Evolutionary conservation across 2,113 vertebrate species (phyloP).

Genomic region (Microtus oregoni): DNA sequence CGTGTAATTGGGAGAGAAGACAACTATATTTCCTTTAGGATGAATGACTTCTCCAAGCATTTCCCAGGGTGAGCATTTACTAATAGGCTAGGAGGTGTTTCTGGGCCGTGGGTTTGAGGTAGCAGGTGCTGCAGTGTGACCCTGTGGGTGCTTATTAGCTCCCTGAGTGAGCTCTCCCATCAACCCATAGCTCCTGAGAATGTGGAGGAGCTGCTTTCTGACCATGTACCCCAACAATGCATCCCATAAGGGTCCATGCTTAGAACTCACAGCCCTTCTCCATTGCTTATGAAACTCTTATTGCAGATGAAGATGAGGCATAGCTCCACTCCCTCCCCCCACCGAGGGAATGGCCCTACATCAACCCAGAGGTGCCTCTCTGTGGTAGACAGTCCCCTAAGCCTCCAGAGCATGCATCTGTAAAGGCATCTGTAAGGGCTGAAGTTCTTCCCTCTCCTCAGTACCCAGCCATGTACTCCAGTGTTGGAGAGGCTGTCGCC

Average conservation of each 20-base stretch:
- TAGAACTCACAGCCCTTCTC: neutral
- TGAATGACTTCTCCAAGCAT: neutral
- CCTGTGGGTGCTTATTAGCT: neutral
- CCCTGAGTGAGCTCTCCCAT: neutral
- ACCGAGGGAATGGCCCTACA: rapidly evolving
- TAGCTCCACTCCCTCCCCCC: rapidly evolving
- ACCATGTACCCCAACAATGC: rapidly evolving
- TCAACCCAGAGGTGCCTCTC: neutral
- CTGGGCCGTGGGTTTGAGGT: neutral
- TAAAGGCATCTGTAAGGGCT: too few species aligned
- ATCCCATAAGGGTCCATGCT: rapidly evolving
- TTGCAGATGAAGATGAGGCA: neutral
- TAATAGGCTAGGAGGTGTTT: neutral
- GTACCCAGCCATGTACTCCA: neutral
- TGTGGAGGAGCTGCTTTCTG: rapidly evolving
- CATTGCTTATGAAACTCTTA: rapidly evolving
- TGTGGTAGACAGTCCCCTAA: neutral
- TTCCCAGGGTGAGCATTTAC: neutral
- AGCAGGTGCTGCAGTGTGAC: neutral
- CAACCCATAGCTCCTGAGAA: rapidly evolving
- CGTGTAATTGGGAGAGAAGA: neutral
- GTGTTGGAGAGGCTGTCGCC: rapidly evolving
- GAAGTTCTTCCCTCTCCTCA: rapidly evolving
- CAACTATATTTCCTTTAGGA: neutral
- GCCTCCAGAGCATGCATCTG: neutral